Base-by-base conservation (phyloP, 2,113 vertebrate genomes). In the Colius striatus region DNA sequence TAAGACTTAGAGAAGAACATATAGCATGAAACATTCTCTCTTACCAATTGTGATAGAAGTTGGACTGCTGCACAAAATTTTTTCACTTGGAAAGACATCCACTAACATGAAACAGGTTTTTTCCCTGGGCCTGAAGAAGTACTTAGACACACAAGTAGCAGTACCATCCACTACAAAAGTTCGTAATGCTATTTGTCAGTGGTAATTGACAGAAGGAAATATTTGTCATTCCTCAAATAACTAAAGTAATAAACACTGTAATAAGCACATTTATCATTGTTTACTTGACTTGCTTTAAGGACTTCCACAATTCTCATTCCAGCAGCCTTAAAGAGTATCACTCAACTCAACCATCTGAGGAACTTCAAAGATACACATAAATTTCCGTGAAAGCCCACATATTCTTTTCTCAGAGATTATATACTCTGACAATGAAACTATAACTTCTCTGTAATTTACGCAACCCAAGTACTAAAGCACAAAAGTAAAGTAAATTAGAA, bases 271-370 rank as follows among this genome's bases (percentile, higher is more conserved):
- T 75, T 10, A 73, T 43, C 57, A 65, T n/a, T 60, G 30, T 54
- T 67, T 58, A 53, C 11, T 3, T 41, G 47, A 66, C 18, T 74
- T 58, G 27, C 6, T 57, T 51, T 57, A 84, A 75, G 18, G 1
- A 0, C 8, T 93, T 87, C 38, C 43, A 50, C 32, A 58, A 10
- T 55, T 86, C 9, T 73, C 10, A n/a, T 61, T 89, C 54, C 45
- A 75, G 13, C 17, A 79, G 53, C 4, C 32, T 72, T 65, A 55
- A 79, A 60, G 22, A 38, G 9, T 26, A 16, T 26, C 53, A 15
- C 10, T 85, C 19, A 81, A 60, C 9, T 50, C 3, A 18, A 43
- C 41, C 6, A 48, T 25, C 4, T 0, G 0, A 70, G 51, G 32
- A 85, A 53, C 13, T 6, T 62, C 25, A n/a, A 72, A 60, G 11